Evolutionary conservation across 1,140 invertebrate genomes (phyloP).

Genomic region (Cydia amplana): DNA sequence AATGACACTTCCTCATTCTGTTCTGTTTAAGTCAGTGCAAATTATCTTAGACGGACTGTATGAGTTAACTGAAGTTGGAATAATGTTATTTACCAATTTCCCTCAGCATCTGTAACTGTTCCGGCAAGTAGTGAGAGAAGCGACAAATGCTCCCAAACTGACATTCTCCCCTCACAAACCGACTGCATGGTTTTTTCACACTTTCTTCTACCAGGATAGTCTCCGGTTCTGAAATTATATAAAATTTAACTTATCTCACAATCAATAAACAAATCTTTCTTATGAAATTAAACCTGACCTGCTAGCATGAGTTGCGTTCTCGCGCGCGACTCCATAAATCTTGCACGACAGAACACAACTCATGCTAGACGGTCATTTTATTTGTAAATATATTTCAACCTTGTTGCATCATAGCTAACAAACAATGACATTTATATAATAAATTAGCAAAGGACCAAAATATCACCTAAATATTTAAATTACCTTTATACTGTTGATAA

Average conservation of each 20-base stretch:
- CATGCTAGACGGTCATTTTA: background rate
- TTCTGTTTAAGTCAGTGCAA: too few relatives aligned
- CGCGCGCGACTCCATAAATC: too few relatives aligned
- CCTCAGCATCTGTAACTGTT: conserved; percentile 80
- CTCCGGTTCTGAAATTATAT: conserved; percentile 78
- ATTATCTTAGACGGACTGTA: background rate
- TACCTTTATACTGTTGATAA: conserved; percentile 83
- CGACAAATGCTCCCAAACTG: conserved; percentile 82
- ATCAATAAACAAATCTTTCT: conserved; percentile 3
- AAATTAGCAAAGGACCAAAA: too few relatives aligned
- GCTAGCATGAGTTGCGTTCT: too few relatives aligned
- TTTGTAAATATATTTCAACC: background rate
- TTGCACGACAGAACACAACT: too few relatives aligned
- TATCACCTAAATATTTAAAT: conserved; percentile 23
- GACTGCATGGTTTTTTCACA: conserved; percentile 81
- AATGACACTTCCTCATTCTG: too few relatives aligned
- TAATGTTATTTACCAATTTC: conserved; percentile 74
- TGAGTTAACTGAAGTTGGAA: background rate
- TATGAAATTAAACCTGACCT: too few relatives aligned
- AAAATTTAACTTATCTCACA: background rate
- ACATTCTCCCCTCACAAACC: conserved; percentile 81
- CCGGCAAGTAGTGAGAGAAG: conserved; percentile 82
- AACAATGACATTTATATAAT: too few relatives aligned
- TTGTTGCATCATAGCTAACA: background rate
- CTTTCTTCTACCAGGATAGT: conserved; percentile 81